Evolutionary conservation across 2,113 vertebrate species (phyloP), one percentile per base, ranked within the genome.

Genomic region (Recurvirostra avosetta): DNA sequence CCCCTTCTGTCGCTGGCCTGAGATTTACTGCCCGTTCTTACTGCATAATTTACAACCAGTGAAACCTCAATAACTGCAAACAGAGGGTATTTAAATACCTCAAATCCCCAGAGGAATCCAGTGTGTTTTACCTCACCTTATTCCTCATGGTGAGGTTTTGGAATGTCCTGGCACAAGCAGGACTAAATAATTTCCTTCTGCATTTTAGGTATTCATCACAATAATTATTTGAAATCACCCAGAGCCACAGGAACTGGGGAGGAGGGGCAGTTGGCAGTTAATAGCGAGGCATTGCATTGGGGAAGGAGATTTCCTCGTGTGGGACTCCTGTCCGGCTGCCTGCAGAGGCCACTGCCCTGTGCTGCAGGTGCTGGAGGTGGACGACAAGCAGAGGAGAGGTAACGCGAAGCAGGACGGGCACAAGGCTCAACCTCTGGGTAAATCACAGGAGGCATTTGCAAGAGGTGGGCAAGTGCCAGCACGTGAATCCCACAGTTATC

Each of bases 401-500:
- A 50, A 67, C 6, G 5, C 4, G 0, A 8, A 20, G 61, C 34
- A 50, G 84, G 41, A 34, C 0, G 6, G 38, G 36, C 49, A 38
- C 50, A 8, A 25, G n/a, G 40, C 79, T 75, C 38, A 18, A 18
- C 43, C 55, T 14, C 29, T 1, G 0, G 26, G 26, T 36, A 47
- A 58, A 34, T 52, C n/a, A 17, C 6, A 8, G 34, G 29, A 36
- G 34, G 8, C 15, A 16, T 47, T 15, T 74, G 49, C 0, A 3
- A 80, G 62, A 59, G 23, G 6, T 11, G 5, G 18, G 3, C 12
- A 75, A 63, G 53, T 17, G 30, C 56, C 68, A 65, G 45, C 56
- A 59, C 0, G 0, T 0, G 1, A 65, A 38, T 80, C 27, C 45
- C 38, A 38, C 36, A 3, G 45, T n/a, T 43, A 34, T 1, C 5